These are phyloP conservation scores for Centrocercus urophasianus DNA, from an alignment of 2,113 vertebrate species.

Conservation along the genomic window DNA sequence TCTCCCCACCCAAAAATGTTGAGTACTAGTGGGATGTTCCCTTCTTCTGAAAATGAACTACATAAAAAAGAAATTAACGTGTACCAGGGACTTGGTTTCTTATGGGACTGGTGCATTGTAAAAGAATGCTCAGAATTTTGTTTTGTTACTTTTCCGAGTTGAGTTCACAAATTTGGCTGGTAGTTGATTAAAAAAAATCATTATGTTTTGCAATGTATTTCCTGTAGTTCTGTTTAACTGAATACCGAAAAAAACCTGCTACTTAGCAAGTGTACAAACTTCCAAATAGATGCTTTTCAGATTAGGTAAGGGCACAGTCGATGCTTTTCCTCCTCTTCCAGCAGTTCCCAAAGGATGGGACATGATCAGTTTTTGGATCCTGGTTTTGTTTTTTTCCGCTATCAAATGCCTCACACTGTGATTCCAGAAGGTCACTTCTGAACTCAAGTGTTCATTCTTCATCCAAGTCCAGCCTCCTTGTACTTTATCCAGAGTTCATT, in stretches of 20 bases:
- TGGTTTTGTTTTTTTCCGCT: conserved; percentile 33
- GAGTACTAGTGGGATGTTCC: background rate
- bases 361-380: conserved; percentile 15
- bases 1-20: background rate
- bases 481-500: background rate
- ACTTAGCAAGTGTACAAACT: background rate
- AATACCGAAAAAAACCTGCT: background rate
- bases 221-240: background rate
- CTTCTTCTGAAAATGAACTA: background rate
- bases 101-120: background rate
- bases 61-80: background rate
- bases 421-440: conserved; percentile 34
- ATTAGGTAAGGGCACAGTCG: background rate
- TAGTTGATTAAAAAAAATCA: background rate
- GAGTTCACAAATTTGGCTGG: background rate
- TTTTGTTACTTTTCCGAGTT: background rate
- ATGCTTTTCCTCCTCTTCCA: background rate
- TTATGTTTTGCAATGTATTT: background rate
- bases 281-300: conserved; percentile 25
- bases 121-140: background rate
- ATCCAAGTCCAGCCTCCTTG: background rate
- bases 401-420: background rate
- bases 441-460: background rate
- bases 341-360: background rate
- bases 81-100: background rate